These are phyloP conservation scores for Stenodema calcarata DNA, from an alignment of 2,888 invertebrate species.

Conservation along the genomic window DNA sequence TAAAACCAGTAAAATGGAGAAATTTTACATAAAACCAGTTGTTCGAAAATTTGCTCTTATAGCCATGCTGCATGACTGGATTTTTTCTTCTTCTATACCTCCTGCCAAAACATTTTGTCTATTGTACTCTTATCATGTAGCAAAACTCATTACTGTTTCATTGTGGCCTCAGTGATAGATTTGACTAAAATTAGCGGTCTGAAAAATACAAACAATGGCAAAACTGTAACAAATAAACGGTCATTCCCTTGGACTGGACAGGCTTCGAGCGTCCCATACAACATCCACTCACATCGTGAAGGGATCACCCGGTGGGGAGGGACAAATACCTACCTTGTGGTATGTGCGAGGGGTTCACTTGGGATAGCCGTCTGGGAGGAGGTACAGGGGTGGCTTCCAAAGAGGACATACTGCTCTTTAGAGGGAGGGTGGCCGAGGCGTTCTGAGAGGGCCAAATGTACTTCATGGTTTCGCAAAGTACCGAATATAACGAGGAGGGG, in stretches of 20 bases:
- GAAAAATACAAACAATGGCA: background rate
- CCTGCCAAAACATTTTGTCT: too few species aligned
- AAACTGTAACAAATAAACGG: background rate
- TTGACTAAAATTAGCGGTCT: too few species aligned
- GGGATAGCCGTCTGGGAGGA: slow-evolving; percentile 6
- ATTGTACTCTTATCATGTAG: too few species aligned
- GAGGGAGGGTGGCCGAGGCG: slow-evolving; percentile 5
- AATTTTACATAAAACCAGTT: too few species aligned
- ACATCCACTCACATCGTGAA: background rate
- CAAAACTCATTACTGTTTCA: too few species aligned
- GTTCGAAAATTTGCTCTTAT: too few species aligned
- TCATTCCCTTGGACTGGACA: background rate
- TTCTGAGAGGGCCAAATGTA: slow-evolving; percentile 39
- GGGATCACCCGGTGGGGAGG: background rate
- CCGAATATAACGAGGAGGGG: slow-evolving; percentile 44
- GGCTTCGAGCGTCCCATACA: background rate
- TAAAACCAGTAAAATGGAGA: too few species aligned
- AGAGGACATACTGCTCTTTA: slow-evolving; percentile 18
- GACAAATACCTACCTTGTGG: background rate
- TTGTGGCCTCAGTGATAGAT: too few species aligned
- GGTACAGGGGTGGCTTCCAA: slow-evolving; percentile 4
- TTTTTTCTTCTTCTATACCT: too few species aligned
- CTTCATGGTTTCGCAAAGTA: slow-evolving; percentile 39
- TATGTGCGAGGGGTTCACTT: background rate
- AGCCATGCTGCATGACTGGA: too few species aligned